Evolutionary conservation across 2,797 vertebrate genomes (phyloP).

Genomic region (Nyctalus aviator): DNA sequence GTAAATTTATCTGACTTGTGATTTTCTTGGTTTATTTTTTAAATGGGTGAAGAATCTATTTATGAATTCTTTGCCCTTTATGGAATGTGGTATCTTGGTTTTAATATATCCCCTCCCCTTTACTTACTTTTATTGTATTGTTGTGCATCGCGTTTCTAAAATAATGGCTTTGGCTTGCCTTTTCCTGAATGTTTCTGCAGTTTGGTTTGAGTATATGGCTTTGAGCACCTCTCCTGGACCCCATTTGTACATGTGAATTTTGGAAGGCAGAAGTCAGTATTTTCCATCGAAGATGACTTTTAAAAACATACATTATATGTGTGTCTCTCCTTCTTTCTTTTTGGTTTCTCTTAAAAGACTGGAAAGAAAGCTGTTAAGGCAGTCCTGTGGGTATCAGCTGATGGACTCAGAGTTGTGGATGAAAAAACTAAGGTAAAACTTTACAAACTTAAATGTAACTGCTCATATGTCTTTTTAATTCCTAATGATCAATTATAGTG

Average conservation of each 20-base stretch:
- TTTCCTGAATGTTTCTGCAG: conserved; percentile 86
- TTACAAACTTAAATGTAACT: conserved; percentile 42
- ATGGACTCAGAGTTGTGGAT: conserved; percentile 98
- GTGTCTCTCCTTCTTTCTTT: conserved; percentile 53
- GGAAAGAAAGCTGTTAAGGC: conserved; percentile 98
- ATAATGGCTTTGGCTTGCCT: conserved; percentile 87
- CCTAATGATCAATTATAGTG: conserved; percentile 35
- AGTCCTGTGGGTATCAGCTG: conserved; percentile 98
- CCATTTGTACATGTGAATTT: conserved; percentile 85
- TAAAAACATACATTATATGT: conserved; percentile 33
- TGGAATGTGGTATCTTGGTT: conserved; percentile 83
- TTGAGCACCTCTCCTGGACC: conserved; percentile 86
- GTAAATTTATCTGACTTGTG: conserved; percentile 83
- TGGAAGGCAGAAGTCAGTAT: conserved; percentile 81
- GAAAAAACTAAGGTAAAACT: conserved; percentile 98
- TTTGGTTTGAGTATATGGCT: conserved; percentile 87
- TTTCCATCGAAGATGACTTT: conserved; percentile 77
- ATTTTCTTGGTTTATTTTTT: conserved; percentile 81
- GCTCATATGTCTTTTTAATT: not conserved
- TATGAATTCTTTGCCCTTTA: conserved; percentile 86
- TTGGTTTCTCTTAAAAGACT: conserved; percentile 88
- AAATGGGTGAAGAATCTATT: conserved; percentile 84
- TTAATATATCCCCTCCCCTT: conserved; percentile 78
- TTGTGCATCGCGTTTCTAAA: conserved; percentile 84
- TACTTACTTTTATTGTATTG: conserved; percentile 74